phyloP scores from a whole-genome alignment of 2,888 invertebrate species.

The Halictus ligatus region DNA sequence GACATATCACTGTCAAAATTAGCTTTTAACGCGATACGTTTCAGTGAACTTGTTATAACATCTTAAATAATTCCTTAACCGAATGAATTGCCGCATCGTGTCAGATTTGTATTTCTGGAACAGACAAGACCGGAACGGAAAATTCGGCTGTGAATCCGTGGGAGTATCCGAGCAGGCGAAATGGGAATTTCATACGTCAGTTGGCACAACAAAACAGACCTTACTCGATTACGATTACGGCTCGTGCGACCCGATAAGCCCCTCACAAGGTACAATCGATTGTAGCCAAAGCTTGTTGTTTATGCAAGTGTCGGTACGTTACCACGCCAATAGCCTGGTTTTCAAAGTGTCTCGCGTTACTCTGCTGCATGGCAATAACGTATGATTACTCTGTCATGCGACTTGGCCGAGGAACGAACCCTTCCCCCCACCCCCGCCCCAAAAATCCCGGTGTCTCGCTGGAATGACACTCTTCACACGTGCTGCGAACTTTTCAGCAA shows the following conservation, averaged over 20 bases:
- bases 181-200: slow-evolving; percentile 6
- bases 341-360: slow-evolving; percentile 53
- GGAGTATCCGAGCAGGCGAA: neutral
- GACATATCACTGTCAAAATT: neutral
- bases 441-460: neutral
- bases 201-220: slow-evolving; percentile 17
- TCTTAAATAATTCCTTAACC: neutral
- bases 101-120: neutral
- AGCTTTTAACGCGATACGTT: neutral
- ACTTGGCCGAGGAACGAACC: slow-evolving; percentile 33
- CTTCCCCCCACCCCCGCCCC: neutral
- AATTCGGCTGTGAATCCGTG: neutral
- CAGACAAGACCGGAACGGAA: neutral
- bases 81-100: neutral
- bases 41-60: neutral
- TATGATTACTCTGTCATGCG: slow-evolving; percentile 41
- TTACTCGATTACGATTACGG: slow-evolving; percentile 27
- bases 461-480: slow-evolving; percentile 30
- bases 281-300: slow-evolving; percentile 55
- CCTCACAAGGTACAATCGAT: slow-evolving; percentile 52
- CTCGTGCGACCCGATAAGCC: slow-evolving; percentile 49
- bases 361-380: slow-evolving; percentile 56
- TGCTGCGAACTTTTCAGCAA: slow-evolving; percentile 26
- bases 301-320: slow-evolving; percentile 64
- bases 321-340: slow-evolving; percentile 58